These are phyloP conservation scores for Chaetura pelagica DNA, from an alignment of 2,113 vertebrate genomes.

Conservation along the genomic window DNA sequence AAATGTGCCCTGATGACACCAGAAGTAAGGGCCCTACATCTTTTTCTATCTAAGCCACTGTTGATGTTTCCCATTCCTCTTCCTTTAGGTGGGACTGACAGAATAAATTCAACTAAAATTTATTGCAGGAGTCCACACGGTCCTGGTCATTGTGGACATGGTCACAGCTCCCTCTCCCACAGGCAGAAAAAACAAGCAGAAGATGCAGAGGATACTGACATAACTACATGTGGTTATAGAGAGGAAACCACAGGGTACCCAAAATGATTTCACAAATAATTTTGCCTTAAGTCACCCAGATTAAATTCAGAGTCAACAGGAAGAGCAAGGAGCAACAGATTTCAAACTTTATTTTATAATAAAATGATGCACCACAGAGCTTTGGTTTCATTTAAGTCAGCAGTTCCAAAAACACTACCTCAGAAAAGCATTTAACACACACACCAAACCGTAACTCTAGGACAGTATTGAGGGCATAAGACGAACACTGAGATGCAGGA, in stretches of 20 bases:
- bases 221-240: accelerated
- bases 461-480: background rate
- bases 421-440: background rate
- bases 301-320: background rate
- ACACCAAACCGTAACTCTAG: background rate
- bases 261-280: background rate
- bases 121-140: background rate
- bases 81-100: background rate
- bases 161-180: background rate
- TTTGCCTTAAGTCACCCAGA: background rate
- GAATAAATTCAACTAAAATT: background rate
- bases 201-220: background rate
- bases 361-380: background rate
- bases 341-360: background rate
- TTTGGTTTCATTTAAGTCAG: background rate
- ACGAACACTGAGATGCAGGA: background rate
- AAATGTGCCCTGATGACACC: background rate
- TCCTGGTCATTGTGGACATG: background rate
- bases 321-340: background rate
- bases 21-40: background rate
- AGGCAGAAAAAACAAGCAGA: background rate
- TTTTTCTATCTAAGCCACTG: background rate
- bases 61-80: background rate
- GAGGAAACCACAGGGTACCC: background rate
- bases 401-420: background rate